phyloP scores from a whole-genome alignment of 1,140 invertebrate genomes.

The Anagrus nilaparvatae region DNA sequence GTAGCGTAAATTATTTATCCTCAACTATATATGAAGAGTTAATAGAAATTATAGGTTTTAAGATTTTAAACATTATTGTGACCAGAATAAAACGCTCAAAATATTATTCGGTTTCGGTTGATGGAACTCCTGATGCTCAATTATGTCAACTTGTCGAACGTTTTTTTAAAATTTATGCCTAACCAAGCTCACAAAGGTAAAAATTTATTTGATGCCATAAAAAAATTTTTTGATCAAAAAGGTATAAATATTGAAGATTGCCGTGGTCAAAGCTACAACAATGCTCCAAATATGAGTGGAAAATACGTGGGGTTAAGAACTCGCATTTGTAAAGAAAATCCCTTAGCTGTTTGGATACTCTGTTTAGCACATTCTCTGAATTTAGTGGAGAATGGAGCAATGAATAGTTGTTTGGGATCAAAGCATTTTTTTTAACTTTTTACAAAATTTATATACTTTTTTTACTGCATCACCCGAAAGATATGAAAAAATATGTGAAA shows the following conservation, averaged over 20 bases:
- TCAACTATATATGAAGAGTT: constrained; percentile 27
- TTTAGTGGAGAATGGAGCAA: constrained; percentile 18
- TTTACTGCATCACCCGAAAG: constrained; percentile 15
- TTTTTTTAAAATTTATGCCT: constrained; percentile 17
- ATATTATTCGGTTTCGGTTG: not conserved
- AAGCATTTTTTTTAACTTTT: constrained; percentile 12
- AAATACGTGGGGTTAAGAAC: constrained; percentile 25
- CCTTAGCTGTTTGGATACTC: constrained; percentile 20
- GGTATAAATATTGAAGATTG: constrained; percentile 23
- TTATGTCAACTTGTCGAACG: constrained; percentile 13
- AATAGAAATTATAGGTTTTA: constrained; percentile 4
- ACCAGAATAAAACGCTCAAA: not conserved
- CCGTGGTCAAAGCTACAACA: constrained; percentile 28
- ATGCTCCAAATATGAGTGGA: constrained; percentile 27
- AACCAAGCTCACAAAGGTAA: constrained; percentile 19
- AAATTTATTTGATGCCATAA: constrained; percentile 17
- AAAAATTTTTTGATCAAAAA: constrained; percentile 20
- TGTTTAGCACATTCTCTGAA: constrained; percentile 26
- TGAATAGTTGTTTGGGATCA: constrained; percentile 16
- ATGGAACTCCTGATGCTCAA: too few relatives aligned
- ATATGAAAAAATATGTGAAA: constrained; percentile 9
- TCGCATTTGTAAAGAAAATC: constrained; percentile 18
- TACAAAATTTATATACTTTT: constrained; percentile 18
- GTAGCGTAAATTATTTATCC: constrained; percentile 16
- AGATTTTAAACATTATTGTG: not conserved